Evolutionary conservation across 2,888 invertebrate genomes (phyloP), one percentile per base, ranked within the genome.

Genomic region (Aporophyla nigra): DNA sequence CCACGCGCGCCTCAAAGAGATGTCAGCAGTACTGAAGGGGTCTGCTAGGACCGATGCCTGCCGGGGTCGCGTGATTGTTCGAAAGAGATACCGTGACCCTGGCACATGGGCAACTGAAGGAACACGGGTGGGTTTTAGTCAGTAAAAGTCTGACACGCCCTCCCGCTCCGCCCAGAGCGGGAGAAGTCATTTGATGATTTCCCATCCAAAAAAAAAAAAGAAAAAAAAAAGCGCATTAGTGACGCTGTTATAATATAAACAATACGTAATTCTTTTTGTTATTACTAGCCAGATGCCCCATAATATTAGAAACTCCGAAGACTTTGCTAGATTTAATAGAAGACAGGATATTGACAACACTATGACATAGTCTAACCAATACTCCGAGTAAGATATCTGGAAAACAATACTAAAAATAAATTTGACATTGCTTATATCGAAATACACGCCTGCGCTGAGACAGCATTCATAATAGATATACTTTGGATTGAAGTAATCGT

Each of bases 331-430:
- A 54, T 49, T 49, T 27, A n/a, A 62, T 0, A 62, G 43, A 49
- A n/a, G 2, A 27, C 46, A n/a, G 16, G 6, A 69, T 21, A 16
- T 62, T 40, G 5, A 61, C 2, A 61, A 49, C 16, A 53, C 19
- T 24, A 10, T 54, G 51, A 27, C 27, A 79, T 27, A 51, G 19
- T 46, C 33, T 10, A 27, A 16, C 40, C 21, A 43, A 56, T n/a
- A 27, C 19, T 49, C n/a, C 10, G 24, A 74, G 19, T 46, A 74
- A 61, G 9, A 33, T 27, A 51, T 21, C 69, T 69, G 53, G 53
- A 76, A 63, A 80, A 68, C 43, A 58, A 33, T 59, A 74, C 63
- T 78, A 27, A 79, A 71, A 63, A 40, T 76, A 53, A 65, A 77
- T 67, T 6, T 46, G 33, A 14, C 49, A 49, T 49, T 53, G 10